Evolutionary conservation across 2,113 vertebrate genomes (phyloP).

Genomic region (Clupea harengus): DNA sequence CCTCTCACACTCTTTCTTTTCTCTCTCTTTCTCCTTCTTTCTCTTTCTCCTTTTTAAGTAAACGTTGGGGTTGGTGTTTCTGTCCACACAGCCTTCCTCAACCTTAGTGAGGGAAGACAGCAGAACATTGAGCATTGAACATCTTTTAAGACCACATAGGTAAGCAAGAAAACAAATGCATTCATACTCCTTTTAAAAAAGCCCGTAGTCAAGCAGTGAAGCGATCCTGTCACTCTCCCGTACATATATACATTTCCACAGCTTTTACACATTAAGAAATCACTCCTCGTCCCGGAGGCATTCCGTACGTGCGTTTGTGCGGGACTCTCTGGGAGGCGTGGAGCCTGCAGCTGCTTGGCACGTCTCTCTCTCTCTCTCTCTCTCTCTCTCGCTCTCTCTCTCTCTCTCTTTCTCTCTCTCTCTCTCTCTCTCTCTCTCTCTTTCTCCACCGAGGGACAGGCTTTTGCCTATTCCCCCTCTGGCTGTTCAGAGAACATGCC

Average conservation of each 20-base stretch:
- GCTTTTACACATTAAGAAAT: conserved; percentile 71
- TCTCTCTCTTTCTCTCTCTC: background rate
- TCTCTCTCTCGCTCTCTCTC: background rate
- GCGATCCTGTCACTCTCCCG: background rate
- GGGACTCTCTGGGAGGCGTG: conserved; percentile 59
- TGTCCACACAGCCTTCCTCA: background rate
- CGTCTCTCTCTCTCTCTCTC: background rate
- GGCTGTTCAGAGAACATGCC: conserved; percentile 20
- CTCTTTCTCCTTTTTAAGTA: background rate
- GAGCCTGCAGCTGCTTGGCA: conserved; percentile 60
- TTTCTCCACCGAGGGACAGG: background rate
- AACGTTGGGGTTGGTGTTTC: background rate
- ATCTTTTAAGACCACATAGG: too few species aligned
- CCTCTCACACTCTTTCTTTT: background rate
- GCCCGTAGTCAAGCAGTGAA: background rate
- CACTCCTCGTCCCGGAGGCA: conserved; percentile 65
- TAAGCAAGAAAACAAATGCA: too few species aligned
- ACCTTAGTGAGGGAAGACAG: background rate
- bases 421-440: background rate
- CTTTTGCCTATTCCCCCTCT: background rate
- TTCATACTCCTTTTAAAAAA: too few species aligned
- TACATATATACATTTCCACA: conserved; percentile 40
- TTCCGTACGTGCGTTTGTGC: conserved; percentile 64
- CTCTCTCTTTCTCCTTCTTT: background rate
- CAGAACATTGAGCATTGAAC: too few species aligned